Evolutionary conservation across 2,797 vertebrate genomes (phyloP), one percentile per base, ranked within the genome.

Genomic region (Girardinus metallicus): DNA sequence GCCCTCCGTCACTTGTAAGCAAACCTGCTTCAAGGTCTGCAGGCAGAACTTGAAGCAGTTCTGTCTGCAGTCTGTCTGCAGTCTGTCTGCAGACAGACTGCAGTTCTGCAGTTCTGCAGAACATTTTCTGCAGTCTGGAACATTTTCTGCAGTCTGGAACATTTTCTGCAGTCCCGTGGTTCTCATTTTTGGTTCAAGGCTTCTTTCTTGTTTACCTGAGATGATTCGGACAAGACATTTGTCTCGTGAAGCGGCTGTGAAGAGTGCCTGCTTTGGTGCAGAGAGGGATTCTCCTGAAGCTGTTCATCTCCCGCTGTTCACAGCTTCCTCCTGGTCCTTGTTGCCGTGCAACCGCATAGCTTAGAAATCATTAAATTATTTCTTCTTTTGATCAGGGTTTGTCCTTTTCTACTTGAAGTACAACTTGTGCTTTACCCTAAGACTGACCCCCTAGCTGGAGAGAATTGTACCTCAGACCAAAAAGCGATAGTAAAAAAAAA

Each of bases 401-500:
- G 15, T 62, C n/a, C 12, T 34, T 34, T 62, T 62, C 57, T 62
- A 16, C 29, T 16, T 62, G 29, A 62, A 34, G 29, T 62, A 34
- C 57, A 15, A 62, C 29, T 18, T 62, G 26, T 62, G 57, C 57
- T 57, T 29, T 29, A 51, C 26, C 0, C n/a, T 60, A 44, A 72
- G 18, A 76, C 60, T 79, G 85, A 83, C 47, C 64, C 86, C 66
- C 12, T 23, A 21, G 64, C n/a, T 44, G 53, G 53, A 60, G 39
- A 43, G 53, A 39, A 47, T 4, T 72, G 55, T 31, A 44, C 3
- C 66, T 71, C 73, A 47, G 23, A 80, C 39, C 76, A 55, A 64
- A 62, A n/a, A 55, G 47, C 1, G n/a, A n/a, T 6, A 73, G 49
- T 73, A 80, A 78, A 86, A 90, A 90, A 86, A 80, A 90, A n/a